Conservation (phyloP, 1,140 invertebrate species). For the Pachypeltis micranthus region DNA sequence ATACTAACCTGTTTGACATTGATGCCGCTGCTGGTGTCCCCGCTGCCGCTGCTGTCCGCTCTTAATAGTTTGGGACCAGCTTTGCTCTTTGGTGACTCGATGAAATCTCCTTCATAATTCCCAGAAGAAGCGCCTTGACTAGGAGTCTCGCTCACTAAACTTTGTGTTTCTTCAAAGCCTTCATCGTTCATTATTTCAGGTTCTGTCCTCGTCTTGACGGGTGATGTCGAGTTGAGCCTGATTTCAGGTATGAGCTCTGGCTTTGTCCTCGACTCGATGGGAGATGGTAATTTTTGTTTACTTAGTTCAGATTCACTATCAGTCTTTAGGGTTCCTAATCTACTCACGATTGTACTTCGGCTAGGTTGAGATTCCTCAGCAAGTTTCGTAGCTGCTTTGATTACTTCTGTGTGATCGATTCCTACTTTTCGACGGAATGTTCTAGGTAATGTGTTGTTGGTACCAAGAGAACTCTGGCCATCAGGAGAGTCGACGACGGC, state of each 20-base stretch:
- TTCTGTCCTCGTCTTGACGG: constrained; percentile 37
- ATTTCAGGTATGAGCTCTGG: constrained; percentile 38
- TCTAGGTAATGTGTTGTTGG: constrained; percentile 22
- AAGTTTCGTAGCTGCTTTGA: constrained; percentile 20
- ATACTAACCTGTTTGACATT: constrained; percentile 21
- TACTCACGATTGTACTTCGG: constrained; percentile 5
- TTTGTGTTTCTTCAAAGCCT: constrained; percentile 81
- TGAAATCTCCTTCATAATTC: constrained; percentile 51
- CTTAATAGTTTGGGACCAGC: constrained; percentile 22
- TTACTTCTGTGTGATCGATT: constrained; percentile 22
- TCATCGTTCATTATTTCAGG: constrained; percentile 63
- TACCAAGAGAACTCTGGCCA: neutral
- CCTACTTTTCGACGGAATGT: constrained; percentile 20
- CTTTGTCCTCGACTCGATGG: constrained; percentile 18
- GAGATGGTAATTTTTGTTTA: neutral
- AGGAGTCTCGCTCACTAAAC: constrained; percentile 67
- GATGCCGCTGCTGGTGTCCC: constrained; percentile 26
- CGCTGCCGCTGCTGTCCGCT: constrained; percentile 31
- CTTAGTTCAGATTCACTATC: constrained; percentile 1
- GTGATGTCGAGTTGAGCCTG: constrained; percentile 31
- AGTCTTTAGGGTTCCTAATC: neutral
- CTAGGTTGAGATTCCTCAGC: constrained; percentile 7
- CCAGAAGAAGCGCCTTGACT: constrained; percentile 65
- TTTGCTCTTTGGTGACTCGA: constrained; percentile 32
- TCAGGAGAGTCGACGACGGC: neutral